phyloP scores from a whole-genome alignment of 2,113 vertebrate species.

The Calonectris borealis region DNA sequence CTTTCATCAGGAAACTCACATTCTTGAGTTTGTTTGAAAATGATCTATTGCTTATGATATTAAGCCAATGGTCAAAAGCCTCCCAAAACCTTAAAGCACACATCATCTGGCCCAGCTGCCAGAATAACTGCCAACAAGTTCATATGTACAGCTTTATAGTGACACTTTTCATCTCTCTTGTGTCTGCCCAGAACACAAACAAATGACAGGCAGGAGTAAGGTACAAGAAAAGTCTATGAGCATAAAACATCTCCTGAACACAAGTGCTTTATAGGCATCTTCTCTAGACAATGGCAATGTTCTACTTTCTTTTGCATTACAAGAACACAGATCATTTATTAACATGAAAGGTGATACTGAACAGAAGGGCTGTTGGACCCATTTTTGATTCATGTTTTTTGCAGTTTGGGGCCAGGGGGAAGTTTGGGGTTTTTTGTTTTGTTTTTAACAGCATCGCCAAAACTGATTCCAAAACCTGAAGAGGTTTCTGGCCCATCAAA shows the following conservation, averaged over 20 bases:
- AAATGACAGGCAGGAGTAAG: background rate
- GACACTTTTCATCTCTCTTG: background rate
- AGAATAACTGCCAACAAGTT: background rate
- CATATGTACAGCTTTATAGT: background rate
- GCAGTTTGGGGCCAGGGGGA: background rate
- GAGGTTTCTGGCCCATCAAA: background rate
- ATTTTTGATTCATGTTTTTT: background rate
- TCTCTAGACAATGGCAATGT: background rate
- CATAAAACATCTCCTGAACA: background rate
- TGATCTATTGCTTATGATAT: background rate
- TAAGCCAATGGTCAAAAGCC: background rate
- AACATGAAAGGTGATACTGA: slow-evolving; percentile 14
- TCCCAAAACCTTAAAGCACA: background rate
- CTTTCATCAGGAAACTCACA: background rate
- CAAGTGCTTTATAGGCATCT: background rate
- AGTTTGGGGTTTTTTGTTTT: background rate
- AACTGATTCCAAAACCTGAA: background rate
- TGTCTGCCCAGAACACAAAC: background rate
- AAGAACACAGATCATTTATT: background rate
- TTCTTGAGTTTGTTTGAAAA: background rate
- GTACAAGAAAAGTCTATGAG: background rate
- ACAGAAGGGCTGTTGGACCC: background rate
- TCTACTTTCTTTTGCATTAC: background rate
- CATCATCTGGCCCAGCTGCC: background rate
- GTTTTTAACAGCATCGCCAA: background rate